Evolutionary conservation across 2,888 invertebrate species (phyloP).

Genomic region (Perithous albicinctus): DNA sequence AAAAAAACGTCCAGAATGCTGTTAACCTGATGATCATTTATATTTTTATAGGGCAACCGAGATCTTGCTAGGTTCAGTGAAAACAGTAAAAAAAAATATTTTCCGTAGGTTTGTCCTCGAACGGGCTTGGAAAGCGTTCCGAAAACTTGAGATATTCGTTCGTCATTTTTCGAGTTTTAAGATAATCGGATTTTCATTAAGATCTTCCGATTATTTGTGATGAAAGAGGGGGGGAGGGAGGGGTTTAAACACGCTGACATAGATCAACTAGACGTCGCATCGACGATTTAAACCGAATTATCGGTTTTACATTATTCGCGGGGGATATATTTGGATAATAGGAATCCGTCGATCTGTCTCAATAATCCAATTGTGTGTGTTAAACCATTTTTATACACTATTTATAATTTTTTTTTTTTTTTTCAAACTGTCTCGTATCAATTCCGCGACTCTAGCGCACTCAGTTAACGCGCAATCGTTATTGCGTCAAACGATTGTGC

Average conservation of each 20-base stretch:
- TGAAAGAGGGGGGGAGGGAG: slow-evolving; percentile 4
- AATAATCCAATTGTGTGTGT: slow-evolving; percentile 53
- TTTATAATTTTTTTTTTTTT: slow-evolving; percentile 63
- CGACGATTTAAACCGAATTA: slow-evolving; percentile 22
- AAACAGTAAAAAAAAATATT: slow-evolving; percentile 80
- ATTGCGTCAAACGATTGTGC: slow-evolving; percentile 53
- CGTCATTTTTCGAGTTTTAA: slow-evolving; percentile 31
- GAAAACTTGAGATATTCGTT: slow-evolving; percentile 10
- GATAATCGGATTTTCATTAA: slow-evolving; percentile 23
- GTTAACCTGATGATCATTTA: slow-evolving; percentile 5
- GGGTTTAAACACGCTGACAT: slow-evolving; percentile 7
- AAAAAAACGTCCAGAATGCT: background rate
- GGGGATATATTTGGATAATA: slow-evolving; percentile 48
- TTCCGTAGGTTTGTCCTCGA: slow-evolving; percentile 42
- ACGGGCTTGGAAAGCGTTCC: slow-evolving; percentile 20
- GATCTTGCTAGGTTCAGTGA: slow-evolving; percentile 69
- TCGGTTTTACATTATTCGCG: slow-evolving; percentile 32
- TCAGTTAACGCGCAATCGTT: slow-evolving; percentile 64
- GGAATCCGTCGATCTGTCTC: slow-evolving; percentile 45
- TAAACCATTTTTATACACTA: slow-evolving; percentile 64
- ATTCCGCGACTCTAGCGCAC: slow-evolving; percentile 68
- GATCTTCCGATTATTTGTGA: slow-evolving; percentile 41
- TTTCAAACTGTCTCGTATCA: slow-evolving; percentile 65
- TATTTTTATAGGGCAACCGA: slow-evolving; percentile 32
- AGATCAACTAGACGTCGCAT: slow-evolving; percentile 19